These are phyloP conservation scores for Aegithalos caudatus DNA, from an alignment of 2,113 vertebrate species.

Conservation along the genomic window DNA sequence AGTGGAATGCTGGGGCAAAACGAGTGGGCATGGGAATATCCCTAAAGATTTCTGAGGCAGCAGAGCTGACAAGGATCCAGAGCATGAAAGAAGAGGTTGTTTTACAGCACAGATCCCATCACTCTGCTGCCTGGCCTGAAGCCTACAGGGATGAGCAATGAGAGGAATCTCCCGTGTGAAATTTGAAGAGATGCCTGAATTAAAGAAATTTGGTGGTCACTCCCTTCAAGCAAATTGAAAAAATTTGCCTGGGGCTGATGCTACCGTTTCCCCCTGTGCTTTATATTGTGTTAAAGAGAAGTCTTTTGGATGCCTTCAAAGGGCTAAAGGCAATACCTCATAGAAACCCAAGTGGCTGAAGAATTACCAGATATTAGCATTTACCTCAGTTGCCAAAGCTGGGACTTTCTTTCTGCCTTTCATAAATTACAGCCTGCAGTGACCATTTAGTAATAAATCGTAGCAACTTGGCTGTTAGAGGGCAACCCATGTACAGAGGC, in stretches of 20 bases:
- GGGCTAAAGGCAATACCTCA: not conserved
- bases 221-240: not conserved
- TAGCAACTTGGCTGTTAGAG: constrained; percentile 30
- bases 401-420: not conserved
- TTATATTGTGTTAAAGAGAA: not conserved
- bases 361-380: constrained; percentile 30
- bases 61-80: not conserved
- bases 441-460: constrained; percentile 30
- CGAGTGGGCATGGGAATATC: not conserved
- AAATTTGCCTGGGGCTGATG: not conserved
- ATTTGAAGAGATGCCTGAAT: not conserved
- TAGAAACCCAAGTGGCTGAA: not conserved
- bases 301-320: not conserved
- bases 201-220: not conserved
- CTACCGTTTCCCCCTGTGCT: not conserved
- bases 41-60: not conserved
- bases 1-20: not conserved
- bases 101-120: not conserved
- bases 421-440: constrained; percentile 15
- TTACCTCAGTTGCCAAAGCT: constrained; percentile 29
- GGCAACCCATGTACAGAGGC: not conserved
- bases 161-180: not conserved
- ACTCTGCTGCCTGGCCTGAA: not conserved
- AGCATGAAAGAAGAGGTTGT: not conserved
- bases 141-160: not conserved